Percentiles rank a stretch among this genome's conserved stretches.
Evolutionary conservation across 2,797 vertebrate genomes (phyloP).

Genomic region (Phalloptychus januarius): DNA sequence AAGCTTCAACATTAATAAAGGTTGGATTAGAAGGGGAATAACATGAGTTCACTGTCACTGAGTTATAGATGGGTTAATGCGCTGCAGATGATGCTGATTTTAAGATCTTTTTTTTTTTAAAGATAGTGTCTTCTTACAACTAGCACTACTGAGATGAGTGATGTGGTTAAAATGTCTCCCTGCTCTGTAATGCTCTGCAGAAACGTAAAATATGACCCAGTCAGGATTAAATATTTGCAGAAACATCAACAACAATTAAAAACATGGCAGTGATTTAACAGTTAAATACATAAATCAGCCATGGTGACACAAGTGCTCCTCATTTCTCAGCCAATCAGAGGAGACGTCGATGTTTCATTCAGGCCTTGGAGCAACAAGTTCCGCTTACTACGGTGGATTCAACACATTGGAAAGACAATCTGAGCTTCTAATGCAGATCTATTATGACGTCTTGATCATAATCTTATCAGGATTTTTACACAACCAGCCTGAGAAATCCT

Average conservation of each 20-base stretch:
- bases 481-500: no score
- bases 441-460: no score
- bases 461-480: no score
- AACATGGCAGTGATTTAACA: no score
- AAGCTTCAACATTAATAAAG: slow-evolving; percentile 4
- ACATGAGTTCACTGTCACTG: neutral
- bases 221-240: neutral
- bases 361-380: no score
- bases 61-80: neutral
- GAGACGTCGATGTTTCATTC: no score
- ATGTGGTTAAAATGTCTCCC: neutral
- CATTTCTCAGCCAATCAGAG: no score
- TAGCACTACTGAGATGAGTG: neutral
- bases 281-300: no score
- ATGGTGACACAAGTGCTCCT: no score
- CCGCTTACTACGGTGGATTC: no score
- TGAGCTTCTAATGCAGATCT: no score
- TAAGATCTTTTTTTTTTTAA: neutral
- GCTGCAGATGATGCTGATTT: neutral
- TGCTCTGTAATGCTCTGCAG: neutral
- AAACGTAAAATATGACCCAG: neutral
- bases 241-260: neutral
- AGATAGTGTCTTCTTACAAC: neutral
- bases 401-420: no score
- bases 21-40: slow-evolving; percentile 3